These are phyloP conservation scores for Falcunculus frontatus DNA, from an alignment of 2,113 vertebrate genomes.

Conservation along the genomic window DNA sequence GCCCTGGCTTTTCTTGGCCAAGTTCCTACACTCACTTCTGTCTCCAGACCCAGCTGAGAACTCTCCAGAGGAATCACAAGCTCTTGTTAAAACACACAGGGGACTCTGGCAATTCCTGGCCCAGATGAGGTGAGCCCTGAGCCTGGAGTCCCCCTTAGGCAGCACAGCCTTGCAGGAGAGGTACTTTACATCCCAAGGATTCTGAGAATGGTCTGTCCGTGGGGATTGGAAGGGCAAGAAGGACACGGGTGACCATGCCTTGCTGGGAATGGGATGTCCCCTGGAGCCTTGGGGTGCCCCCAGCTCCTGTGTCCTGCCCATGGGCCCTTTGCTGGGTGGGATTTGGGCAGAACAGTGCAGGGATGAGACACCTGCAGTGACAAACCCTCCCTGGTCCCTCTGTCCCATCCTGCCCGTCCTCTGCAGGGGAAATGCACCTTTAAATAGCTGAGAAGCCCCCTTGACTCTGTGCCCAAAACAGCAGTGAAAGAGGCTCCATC, in stretches of 20 bases:
- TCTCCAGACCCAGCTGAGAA: not conserved
- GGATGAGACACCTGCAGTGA: not conserved
- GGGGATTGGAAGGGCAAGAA: not conserved
- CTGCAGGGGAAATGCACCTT: not conserved
- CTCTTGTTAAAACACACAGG: not conserved
- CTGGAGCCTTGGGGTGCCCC: not conserved
- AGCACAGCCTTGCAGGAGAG: not conserved
- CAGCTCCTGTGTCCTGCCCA: not conserved
- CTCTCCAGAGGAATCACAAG: not conserved
- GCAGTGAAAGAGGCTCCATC: not conserved
- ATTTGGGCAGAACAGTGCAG: not conserved
- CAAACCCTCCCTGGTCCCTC: not conserved
- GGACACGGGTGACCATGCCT: rapidly evolving
- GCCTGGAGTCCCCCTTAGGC: not conserved
- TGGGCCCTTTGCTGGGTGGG: not conserved
- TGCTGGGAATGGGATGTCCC: not conserved
- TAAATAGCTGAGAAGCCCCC: not conserved
- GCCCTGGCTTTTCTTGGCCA: not conserved
- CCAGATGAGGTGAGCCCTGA: not conserved
- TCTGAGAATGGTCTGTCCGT: not conserved
- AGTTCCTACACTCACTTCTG: not conserved
- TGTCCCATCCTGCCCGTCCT: not conserved
- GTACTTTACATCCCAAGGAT: not conserved
- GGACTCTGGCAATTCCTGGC: not conserved
- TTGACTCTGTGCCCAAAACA: not conserved